phyloP scores from a whole-genome alignment of 2,113 vertebrate genomes.

The Ophthalmolycus amberensis region DNA sequence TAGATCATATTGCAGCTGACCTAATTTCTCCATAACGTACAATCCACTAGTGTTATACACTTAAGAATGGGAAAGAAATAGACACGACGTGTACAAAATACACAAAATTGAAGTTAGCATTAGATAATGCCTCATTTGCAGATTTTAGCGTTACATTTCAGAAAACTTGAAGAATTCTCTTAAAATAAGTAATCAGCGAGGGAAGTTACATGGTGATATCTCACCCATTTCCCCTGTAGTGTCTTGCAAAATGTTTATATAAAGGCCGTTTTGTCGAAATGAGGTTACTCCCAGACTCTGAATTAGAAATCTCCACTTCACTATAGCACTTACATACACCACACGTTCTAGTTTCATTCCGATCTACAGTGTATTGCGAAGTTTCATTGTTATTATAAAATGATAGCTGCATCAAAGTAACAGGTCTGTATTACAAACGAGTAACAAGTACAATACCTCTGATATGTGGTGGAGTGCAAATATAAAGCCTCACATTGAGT shows the following conservation, averaged over 20 bases:
- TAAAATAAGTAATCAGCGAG: not conserved
- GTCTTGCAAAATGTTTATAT: not conserved
- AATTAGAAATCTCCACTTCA: not conserved
- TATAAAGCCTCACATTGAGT: not conserved
- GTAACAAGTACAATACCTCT: not conserved
- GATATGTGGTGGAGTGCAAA: not conserved
- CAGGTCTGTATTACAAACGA: not conserved
- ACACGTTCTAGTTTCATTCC: not conserved
- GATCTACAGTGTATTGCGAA: not conserved
- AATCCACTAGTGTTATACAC: not conserved
- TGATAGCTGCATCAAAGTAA: not conserved
- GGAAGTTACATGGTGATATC: not conserved
- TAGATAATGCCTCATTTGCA: not conserved
- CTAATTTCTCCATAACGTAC: not conserved
- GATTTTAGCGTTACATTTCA: not conserved
- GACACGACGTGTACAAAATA: slow-evolving; percentile 1
- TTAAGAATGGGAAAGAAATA: not conserved
- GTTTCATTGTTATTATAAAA: not conserved
- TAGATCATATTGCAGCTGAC: not conserved
- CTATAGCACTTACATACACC: not conserved
- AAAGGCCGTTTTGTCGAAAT: not conserved
- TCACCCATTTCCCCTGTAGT: not conserved
- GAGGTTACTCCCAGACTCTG: not conserved
- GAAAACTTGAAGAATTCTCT: not conserved
- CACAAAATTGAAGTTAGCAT: not conserved